These are phyloP conservation scores for Motacilla tschutschensis DNA, from an alignment of 2,113 vertebrate genomes.

Conservation along the genomic window DNA sequence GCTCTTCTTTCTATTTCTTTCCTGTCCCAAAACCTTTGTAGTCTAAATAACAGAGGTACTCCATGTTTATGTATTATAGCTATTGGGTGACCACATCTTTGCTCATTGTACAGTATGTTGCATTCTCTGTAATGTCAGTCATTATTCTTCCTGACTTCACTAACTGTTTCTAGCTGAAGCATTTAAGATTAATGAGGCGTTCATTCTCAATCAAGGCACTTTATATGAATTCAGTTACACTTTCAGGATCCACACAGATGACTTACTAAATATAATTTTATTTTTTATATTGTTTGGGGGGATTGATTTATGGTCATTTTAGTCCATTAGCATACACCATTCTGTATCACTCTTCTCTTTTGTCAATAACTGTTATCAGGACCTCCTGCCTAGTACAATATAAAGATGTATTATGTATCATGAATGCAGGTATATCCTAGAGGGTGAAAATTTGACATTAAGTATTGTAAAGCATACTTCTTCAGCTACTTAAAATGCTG, in stretches of 20 bases:
- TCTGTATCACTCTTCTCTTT: background rate
- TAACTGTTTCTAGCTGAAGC: slow-evolving; percentile 40
- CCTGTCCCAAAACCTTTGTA: background rate
- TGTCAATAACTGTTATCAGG: background rate
- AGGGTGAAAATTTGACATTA: background rate
- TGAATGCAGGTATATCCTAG: background rate
- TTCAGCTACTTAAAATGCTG: background rate
- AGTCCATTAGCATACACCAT: background rate
- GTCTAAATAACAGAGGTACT: background rate
- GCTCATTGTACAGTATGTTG: background rate
- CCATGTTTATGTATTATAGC: background rate
- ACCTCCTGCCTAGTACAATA: background rate
- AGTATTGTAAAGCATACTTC: background rate
- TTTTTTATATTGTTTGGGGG: background rate
- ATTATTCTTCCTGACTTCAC: slow-evolving; percentile 70
- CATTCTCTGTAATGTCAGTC: slow-evolving; percentile 54
- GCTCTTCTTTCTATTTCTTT: background rate
- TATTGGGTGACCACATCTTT: slow-evolving; percentile 1
- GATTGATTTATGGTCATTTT: slow-evolving; percentile 7
- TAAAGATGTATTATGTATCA: background rate
- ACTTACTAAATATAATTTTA: slow-evolving; percentile 20
- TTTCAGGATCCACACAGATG: slow-evolving; percentile 40
- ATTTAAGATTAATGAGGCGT: slow-evolving; percentile 68
- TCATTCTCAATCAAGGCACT: slow-evolving; percentile 68
- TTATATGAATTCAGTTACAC: slow-evolving; percentile 52